Evolutionary conservation across 2,888 invertebrate genomes (phyloP).

Genomic region (Poecilobothrus nobilitatus): DNA sequence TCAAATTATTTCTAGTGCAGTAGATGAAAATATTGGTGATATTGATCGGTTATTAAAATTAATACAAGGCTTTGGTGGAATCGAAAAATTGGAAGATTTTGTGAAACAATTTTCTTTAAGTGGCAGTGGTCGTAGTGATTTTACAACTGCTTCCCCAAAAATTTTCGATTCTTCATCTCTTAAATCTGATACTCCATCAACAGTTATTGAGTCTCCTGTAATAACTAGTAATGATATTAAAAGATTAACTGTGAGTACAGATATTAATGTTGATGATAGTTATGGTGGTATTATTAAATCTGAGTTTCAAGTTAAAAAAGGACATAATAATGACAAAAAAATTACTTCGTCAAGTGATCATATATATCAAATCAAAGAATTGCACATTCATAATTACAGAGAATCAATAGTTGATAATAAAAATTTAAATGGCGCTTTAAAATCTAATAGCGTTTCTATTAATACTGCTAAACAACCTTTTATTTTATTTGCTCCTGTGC

Average conservation of each 20-base stretch:
- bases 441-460: background rate
- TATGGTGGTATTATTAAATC: background rate
- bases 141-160: too few relatives aligned
- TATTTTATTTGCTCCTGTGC: background rate
- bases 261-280: background rate
- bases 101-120: background rate
- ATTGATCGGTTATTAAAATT: background rate
- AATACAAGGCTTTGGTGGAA: background rate
- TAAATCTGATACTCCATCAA: background rate
- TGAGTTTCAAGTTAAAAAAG: background rate
- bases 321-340: background rate
- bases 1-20: too few relatives aligned
- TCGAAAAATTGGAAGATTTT: too few relatives aligned
- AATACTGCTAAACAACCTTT: background rate
- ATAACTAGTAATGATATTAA: background rate
- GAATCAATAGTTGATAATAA: background rate
- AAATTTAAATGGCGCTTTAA: background rate
- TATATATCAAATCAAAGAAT: background rate
- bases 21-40: too few relatives aligned
- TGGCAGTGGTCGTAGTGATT: too few relatives aligned
- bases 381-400: background rate
- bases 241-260: background rate
- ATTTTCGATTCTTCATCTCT: too few relatives aligned
- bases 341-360: background rate
- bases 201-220: background rate